These are phyloP conservation scores for Melanaphis sacchari DNA, from an alignment of 1,140 invertebrate genomes.

Conservation along the genomic window DNA sequence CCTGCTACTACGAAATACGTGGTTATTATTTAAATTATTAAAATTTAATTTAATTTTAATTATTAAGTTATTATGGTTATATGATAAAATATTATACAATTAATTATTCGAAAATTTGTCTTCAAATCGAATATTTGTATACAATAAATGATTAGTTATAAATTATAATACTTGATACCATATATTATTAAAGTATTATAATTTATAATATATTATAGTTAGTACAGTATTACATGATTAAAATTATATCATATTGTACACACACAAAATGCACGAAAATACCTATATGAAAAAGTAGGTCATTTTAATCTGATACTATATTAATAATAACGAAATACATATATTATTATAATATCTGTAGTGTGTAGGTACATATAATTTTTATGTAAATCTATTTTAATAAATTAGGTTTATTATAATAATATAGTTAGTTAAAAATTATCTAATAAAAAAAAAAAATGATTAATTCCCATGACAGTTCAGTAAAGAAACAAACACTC, in stretches of 20 bases:
- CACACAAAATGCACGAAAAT: too few relatives aligned
- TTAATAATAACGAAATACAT: background rate
- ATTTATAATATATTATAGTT: background rate
- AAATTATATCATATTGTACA: background rate
- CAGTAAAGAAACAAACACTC: background rate
- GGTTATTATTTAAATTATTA: background rate
- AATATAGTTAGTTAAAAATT: background rate
- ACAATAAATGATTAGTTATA: too few relatives aligned
- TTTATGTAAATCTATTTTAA: background rate
- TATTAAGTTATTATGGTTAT: background rate
- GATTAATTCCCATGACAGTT: background rate
- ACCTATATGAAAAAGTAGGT: background rate
- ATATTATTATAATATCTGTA: background rate
- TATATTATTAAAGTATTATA: background rate
- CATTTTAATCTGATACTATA: background rate
- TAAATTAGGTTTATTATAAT: background rate
- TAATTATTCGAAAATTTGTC: background rate
- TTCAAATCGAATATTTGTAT: background rate
- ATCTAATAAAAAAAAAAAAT: background rate
- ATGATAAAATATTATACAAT: too few relatives aligned
- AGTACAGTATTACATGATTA: background rate
- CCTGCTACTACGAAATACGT: background rate
- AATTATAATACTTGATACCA: too few relatives aligned
- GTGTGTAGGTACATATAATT: too few relatives aligned
- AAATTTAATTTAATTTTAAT: background rate